Base-by-base conservation (phyloP, 2,797 vertebrate genomes). In the Crocodylus rhombifer region DNA sequence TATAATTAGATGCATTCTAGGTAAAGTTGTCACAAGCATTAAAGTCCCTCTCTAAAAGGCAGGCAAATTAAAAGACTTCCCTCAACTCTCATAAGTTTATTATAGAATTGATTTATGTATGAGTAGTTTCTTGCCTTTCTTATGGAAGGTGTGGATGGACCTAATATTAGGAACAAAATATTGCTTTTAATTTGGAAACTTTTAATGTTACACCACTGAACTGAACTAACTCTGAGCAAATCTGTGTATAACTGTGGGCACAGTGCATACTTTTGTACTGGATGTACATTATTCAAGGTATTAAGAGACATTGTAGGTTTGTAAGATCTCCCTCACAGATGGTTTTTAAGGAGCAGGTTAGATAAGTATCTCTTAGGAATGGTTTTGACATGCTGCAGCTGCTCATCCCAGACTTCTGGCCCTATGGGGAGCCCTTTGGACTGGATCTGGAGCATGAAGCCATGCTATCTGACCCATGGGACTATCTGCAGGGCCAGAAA, bases 1-100 rank as follows among this genome's bases (percentile, higher is more conserved):
- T 95, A 74, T 94, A 84, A 94, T 95, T 93, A 93, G 92, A 78
- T 71, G 93, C 14, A 36, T 42, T n/a, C 30, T 33, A 36, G 21
- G 13, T 71, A 71, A 71, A 71, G 33, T 25, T 30, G 33, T 25
- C 67, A 81, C 90, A 79, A 94, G 81, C 79, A 92, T 64, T 77
- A 69, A 79, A 87, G 92, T 88, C 82, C 65, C 71, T 80, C 55
- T 75, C 26, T 65, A 90, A 77, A 82, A 57, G 69, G 89, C 81
- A 90, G 75, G 33, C 20, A 91, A 94, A 73, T 36, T 75, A 76
- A 64, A 84, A 7, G 82, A 86, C 69, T 88, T 90, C 64, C 30
- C 4, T 13, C 18, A 79, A 63, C 25, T 64, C 71, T 84, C 75
- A 84, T 80, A 89, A 92, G 86, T 87, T 93, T 87, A 33, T 74